A percentile compares a stretch with the other conserved stretches of the same genome.
These are phyloP conservation scores for Agelas oroides DNA, from an alignment of 37 sponge, comb jelly and placozoan genomes.

Conservation along the genomic window DNA sequence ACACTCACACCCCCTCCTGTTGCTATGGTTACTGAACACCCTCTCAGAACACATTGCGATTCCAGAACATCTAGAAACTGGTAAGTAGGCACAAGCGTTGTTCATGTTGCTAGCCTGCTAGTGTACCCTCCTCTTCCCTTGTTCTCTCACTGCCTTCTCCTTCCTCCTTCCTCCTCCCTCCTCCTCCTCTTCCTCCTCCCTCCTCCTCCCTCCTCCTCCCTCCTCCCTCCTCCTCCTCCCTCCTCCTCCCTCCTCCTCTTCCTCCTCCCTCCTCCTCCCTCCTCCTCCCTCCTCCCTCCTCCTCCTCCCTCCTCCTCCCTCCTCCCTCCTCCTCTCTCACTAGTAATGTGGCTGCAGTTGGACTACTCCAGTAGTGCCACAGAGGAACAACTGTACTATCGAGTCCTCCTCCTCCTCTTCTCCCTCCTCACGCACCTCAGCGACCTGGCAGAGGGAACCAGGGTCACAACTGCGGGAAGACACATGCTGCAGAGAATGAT, in stretches of 20 bases:
- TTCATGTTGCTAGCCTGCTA: not conserved
- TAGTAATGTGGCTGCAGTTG: constrained; percentile 59
- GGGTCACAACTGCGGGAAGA: not conserved
- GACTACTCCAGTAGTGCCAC: not conserved
- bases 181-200: too few relatives aligned
- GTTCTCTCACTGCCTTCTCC: too few relatives aligned
- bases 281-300: too few relatives aligned
- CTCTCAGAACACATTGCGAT: constrained; percentile 8
- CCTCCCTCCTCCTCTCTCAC: not conserved
- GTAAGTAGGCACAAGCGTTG: too few relatives aligned
- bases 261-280: too few relatives aligned
- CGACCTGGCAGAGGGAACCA: not conserved
- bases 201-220: too few relatives aligned
- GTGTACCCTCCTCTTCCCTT: not conserved
- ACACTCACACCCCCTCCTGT: constrained; percentile 4
- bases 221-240: too few relatives aligned
- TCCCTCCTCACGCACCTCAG: constrained; percentile 26
- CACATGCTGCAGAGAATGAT: not conserved
- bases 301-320: too few relatives aligned
- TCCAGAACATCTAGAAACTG: constrained; percentile 19
- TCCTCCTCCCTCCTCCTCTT: too few relatives aligned
- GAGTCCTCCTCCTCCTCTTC: constrained; percentile 23
- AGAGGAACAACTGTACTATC: constrained; percentile 33
- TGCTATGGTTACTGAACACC: constrained; percentile 43
- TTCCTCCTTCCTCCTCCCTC: too few relatives aligned